phyloP scores from a whole-genome alignment of 2,888 invertebrate genomes.

The Heliconius cydno region DNA sequence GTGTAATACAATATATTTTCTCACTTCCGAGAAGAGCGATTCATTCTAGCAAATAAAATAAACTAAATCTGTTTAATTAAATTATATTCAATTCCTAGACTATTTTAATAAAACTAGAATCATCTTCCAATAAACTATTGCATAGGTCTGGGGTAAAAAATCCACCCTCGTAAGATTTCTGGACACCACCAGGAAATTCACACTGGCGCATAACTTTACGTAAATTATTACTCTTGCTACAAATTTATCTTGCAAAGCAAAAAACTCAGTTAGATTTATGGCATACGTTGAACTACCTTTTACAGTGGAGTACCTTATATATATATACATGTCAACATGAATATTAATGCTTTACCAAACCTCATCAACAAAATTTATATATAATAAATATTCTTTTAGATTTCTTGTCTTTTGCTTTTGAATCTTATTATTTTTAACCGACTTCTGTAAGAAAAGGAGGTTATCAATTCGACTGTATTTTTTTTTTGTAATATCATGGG shows the following conservation, averaged over 20 bases:
- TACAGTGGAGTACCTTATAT: constrained; percentile 32
- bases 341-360: constrained; percentile 42
- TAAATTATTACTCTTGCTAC: constrained; percentile 45
- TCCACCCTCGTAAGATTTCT: constrained; percentile 7
- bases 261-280: constrained; percentile 46
- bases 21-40: neutral
- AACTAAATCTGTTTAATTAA: neutral
- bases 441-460: no score
- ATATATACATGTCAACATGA: constrained; percentile 26
- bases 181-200: constrained; percentile 44
- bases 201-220: constrained; percentile 41
- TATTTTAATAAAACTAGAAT: neutral
- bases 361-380: constrained; percentile 33
- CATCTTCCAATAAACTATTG: neutral
- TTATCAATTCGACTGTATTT: no score
- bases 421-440: no score
- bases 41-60: neutral
- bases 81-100: neutral
- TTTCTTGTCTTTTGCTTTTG: neutral
- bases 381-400: constrained; percentile 21
- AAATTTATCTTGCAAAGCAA: constrained; percentile 43
- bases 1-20: no score
- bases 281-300: constrained; percentile 44
- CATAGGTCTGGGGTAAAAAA: neutral
- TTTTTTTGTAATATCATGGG: neutral